phyloP scores from a whole-genome alignment of 2,888 invertebrate species.

The Drosophila neonasuta region DNA sequence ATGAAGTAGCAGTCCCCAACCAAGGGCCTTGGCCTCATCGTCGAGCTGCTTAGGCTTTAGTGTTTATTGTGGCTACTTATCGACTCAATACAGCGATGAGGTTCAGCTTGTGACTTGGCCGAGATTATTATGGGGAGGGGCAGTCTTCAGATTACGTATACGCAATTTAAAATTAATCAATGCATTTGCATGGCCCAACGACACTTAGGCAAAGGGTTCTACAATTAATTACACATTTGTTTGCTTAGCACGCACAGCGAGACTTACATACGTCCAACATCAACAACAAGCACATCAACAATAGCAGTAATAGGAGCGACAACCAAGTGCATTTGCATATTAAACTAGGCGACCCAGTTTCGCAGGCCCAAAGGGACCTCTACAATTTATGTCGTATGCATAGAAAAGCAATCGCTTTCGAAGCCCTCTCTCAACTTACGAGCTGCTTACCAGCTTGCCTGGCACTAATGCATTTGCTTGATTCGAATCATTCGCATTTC shows the following conservation, averaged over 20 bases:
- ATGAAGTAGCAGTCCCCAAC: slow-evolving; percentile 53
- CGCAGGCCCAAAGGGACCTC: neutral
- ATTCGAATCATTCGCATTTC: slow-evolving; percentile 11
- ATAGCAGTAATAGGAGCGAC: neutral
- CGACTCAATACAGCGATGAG: slow-evolving; percentile 60
- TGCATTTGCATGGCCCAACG: slow-evolving; percentile 13
- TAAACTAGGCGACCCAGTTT: slow-evolving; percentile 26
- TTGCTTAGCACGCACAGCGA: slow-evolving; percentile 7
- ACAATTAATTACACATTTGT: slow-evolving; percentile 30
- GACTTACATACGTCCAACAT: no score
- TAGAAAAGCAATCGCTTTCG: slow-evolving; percentile 32
- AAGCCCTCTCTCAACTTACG: neutral
- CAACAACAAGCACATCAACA: neutral
- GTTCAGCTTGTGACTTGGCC: slow-evolving; percentile 41
- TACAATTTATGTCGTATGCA: slow-evolving; percentile 21
- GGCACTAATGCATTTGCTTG: slow-evolving; percentile 24
- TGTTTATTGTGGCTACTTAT: slow-evolving; percentile 75
- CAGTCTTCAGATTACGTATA: slow-evolving; percentile 26
- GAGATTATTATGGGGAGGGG: neutral
- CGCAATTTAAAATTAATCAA: slow-evolving; percentile 29
- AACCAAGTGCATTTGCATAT: slow-evolving; percentile 36
- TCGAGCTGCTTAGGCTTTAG: slow-evolving; percentile 52
- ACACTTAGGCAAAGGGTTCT: neutral
- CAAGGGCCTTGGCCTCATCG: neutral
- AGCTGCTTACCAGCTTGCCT: slow-evolving; percentile 12